A percentile compares a stretch with the other conserved stretches of the same genome.
Evolutionary conservation across 2,113 vertebrate species (phyloP).

Genomic region (Neomonachus schauinslandi): DNA sequence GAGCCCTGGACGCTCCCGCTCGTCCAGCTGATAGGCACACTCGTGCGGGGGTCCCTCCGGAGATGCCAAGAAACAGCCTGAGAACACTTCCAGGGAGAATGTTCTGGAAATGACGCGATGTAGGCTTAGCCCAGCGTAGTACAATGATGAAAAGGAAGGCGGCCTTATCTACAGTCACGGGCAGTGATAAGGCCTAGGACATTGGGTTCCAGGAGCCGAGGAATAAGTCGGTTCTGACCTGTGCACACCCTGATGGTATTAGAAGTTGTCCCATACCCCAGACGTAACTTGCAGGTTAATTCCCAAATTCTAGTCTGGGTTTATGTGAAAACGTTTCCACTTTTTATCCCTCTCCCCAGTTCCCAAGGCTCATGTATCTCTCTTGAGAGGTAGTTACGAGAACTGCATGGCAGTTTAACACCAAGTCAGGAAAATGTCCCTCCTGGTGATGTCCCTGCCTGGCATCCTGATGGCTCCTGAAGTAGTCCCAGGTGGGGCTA

Average conservation of each 20-base stretch:
- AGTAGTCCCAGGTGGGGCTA: rapidly evolving
- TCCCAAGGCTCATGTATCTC: background rate
- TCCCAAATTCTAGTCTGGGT: background rate
- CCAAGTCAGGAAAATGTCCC: background rate
- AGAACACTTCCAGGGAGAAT: background rate
- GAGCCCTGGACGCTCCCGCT: rapidly evolving
- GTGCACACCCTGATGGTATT: rapidly evolving
- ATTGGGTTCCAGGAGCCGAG: rapidly evolving
- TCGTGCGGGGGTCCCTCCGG: rapidly evolving
- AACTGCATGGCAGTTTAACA: background rate
- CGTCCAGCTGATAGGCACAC: rapidly evolving
- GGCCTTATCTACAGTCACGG: rapidly evolving
- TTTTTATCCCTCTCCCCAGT: background rate
- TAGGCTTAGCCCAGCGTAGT: background rate
- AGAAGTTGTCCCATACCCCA: rapidly evolving
- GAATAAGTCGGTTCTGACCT: rapidly evolving
- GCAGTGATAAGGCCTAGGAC: rapidly evolving
- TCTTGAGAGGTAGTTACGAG: background rate
- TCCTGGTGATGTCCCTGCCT: background rate
- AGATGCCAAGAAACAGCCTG: background rate
- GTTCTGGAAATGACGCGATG: background rate
- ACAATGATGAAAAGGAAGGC: background rate
- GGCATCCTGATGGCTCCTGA: too few species aligned
- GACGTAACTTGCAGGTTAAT: background rate
- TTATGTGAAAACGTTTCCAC: background rate